Evolutionary conservation across 2,888 invertebrate species (phyloP).

Genomic region (Philereme vetulata): DNA sequence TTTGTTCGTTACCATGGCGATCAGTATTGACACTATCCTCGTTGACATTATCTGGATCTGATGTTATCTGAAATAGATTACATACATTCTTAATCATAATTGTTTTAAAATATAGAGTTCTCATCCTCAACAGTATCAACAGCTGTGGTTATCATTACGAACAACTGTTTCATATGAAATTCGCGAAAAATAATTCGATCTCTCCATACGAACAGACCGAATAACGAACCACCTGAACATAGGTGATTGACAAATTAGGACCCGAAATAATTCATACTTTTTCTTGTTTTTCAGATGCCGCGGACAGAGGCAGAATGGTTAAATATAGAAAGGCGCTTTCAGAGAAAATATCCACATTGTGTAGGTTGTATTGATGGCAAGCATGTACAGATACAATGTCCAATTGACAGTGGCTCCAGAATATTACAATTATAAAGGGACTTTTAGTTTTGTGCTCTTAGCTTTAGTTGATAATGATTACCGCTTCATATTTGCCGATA

Average conservation of each 20-base stretch:
- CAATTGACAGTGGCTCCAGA: conserved; percentile 34
- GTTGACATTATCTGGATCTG: conserved; percentile 1
- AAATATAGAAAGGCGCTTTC: conserved; percentile 25
- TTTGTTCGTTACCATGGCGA: conserved; percentile 1
- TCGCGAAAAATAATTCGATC: conserved; percentile 1
- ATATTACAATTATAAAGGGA: conserved; percentile 33
- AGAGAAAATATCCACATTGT: conserved; percentile 23
- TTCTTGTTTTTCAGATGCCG: conserved; percentile 1
- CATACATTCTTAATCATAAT: conserved; percentile 1
- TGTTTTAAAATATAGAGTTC: conserved; percentile 1
- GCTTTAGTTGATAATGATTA: conserved; percentile 32
- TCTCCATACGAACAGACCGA: conserved; percentile 1
- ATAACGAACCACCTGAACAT: conserved; percentile 1
- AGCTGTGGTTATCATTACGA: conserved; percentile 1
- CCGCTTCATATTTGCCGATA: conserved; percentile 25
- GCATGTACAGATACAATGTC: conserved; percentile 23
- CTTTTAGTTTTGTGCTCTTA: conserved; percentile 34
- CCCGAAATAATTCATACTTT: conserved; percentile 1
- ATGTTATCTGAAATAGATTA: conserved; percentile 1
- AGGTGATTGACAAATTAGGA: conserved; percentile 1
- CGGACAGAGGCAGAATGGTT: conserved; percentile 15
- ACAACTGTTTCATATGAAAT: conserved; percentile 1
- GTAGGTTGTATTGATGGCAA: conserved; percentile 29
- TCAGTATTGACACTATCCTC: conserved; percentile 1
- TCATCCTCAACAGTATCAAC: conserved; percentile 1